Percentiles rank a stretch among this genome's conserved stretches.
phyloP scores from a whole-genome alignment of 2,797 vertebrate species.

The Cyclura pinguis region DNA sequence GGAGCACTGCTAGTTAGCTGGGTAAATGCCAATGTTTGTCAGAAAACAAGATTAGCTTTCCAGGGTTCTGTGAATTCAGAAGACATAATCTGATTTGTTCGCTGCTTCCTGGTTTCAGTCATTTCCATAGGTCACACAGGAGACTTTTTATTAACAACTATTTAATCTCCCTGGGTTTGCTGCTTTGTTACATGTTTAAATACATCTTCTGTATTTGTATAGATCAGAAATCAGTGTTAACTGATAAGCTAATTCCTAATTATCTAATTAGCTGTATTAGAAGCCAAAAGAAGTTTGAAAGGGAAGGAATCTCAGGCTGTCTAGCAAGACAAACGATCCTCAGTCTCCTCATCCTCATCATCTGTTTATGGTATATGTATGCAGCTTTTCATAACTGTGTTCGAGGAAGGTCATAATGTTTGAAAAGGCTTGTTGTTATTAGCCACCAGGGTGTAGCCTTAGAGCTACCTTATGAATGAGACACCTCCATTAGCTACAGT shows the following conservation, averaged over 20 bases:
- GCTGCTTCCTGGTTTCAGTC: background rate
- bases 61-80: background rate
- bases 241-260: background rate
- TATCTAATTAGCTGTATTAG: background rate
- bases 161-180: background rate
- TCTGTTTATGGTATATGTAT: background rate
- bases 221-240: background rate
- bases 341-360: background rate
- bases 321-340: background rate
- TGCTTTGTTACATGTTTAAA: background rate
- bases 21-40: background rate
- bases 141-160: background rate
- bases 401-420: too few relatives aligned
- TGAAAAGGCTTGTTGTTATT: too few relatives aligned
- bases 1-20: background rate
- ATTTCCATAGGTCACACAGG: background rate
- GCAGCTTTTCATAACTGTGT: too few relatives aligned
- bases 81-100: background rate
- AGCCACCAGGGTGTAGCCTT: too few relatives aligned
- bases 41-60: background rate
- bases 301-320: too few relatives aligned
- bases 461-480: too few relatives aligned
- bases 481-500: too few relatives aligned
- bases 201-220: background rate
- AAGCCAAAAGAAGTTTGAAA: background rate